Evolutionary conservation across 1,140 invertebrate genomes (phyloP).

Genomic region (Cyphomyrmex costatus): DNA sequence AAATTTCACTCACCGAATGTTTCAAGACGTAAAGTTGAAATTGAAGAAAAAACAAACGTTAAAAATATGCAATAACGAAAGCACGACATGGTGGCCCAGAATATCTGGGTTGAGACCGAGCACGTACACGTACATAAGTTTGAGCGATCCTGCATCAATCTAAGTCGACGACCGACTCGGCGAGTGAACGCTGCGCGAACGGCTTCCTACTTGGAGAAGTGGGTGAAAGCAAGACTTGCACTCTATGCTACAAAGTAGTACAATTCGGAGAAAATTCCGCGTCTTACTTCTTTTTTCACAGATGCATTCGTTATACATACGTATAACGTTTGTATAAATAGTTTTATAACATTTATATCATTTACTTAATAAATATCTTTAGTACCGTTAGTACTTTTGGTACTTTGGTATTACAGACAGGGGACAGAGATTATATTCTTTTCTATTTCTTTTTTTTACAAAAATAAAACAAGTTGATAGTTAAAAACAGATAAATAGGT

Average conservation of each 20-base stretch:
- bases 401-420: neutral
- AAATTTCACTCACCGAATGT: conserved; percentile 57
- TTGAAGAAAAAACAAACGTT: conserved; percentile 18
- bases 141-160: conserved; percentile 47
- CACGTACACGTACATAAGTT: conserved; percentile 36
- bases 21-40: conserved; percentile 16
- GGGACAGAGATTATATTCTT: neutral
- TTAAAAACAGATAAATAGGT: neutral
- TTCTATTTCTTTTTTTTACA: neutral
- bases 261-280: neutral
- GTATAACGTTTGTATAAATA: neutral
- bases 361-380: neutral
- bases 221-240: conserved; percentile 78
- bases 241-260: conserved; percentile 53
- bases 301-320: neutral
- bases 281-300: neutral
- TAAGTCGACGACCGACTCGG: conserved; percentile 26
- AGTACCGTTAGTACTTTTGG: neutral
- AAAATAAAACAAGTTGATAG: neutral
- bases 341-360: neutral
- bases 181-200: conserved; percentile 57
- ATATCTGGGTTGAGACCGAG: conserved; percentile 27
- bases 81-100: conserved; percentile 70
- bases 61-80: conserved; percentile 26
- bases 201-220: conserved; percentile 55